Evolutionary conservation across 2,888 invertebrate species (phyloP), one percentile per base, ranked within the genome.

Genomic region (Caenorhabditis drosophilae): DNA sequence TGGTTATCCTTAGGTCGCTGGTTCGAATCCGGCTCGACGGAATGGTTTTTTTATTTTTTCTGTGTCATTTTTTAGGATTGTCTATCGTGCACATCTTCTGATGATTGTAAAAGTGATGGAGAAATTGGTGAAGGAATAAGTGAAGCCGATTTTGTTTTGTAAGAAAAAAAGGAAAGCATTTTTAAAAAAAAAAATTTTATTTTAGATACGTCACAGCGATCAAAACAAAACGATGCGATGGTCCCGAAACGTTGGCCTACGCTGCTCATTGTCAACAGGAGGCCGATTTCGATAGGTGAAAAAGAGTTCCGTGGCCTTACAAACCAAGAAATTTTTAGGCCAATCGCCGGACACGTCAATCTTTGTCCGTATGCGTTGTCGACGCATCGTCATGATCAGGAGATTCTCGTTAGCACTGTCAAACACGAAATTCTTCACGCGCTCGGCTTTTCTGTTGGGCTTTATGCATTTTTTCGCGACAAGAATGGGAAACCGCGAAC

Each of bases 261-360:
- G 96, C 97, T 0, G 95, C 96, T 0, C 97, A 98, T 84, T 98
- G 98, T 81, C 97, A 98, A 84, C 94, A 95, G 84, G 97, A 98
- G 85, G 89, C 90, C 0, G 90, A 90, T 0, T 86, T 95, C 34
- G 97, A 98, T 86, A 88, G n/a, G n/a, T n/a, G n/a, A n/a, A n/a
- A n/a, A n/a, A n/a, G n/a, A n/a, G n/a, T n/a, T n/a, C n/a, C n/a
- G n/a, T n/a, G n/a, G n/a, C n/a, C n/a, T n/a, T n/a, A n/a, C n/a
- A n/a, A n/a, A n/a, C n/a, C n/a, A n/a, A n/a, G n/a, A n/a, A n/a
- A n/a, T n/a, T n/a, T n/a, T n/a, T n/a, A n/a, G 92, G 22, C 98
- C 98, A 0, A 93, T 98, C 57, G 97, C 97, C 0, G 98, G 98
- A 0, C 96, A 98, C 86, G 95, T 97, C 0, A 98, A 98, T 87